Conservation (phyloP, 2,113 vertebrate species). For the Catagonus wagneri region DNA sequence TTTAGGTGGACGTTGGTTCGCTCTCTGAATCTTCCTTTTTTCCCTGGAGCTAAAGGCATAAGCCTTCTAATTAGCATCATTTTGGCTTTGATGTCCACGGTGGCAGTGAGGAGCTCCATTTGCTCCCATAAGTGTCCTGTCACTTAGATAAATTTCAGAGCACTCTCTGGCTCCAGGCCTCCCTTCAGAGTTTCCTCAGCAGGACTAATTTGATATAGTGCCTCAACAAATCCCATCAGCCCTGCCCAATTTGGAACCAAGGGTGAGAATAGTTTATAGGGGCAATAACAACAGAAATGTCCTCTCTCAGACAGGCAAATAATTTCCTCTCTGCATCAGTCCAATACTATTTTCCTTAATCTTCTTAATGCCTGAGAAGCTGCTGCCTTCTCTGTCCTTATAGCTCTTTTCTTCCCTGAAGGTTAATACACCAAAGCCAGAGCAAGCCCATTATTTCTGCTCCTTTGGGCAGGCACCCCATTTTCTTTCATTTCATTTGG, state of each 20-base stretch:
- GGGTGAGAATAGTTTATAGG: slow-evolving; percentile 77
- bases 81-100: neutral
- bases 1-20: neutral
- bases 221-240: slow-evolving; percentile 73
- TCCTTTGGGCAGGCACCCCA: neutral
- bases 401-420: slow-evolving; percentile 58
- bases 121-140: slow-evolving; percentile 30
- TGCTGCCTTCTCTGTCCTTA: slow-evolving; percentile 46
- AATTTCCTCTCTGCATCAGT: slow-evolving; percentile 72
- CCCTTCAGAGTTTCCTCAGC: slow-evolving; percentile 52
- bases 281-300: slow-evolving; percentile 76
- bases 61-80: neutral
- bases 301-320: slow-evolving; percentile 66
- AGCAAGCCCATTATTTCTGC: slow-evolving; percentile 51
- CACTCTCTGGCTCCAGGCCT: slow-evolving; percentile 50
- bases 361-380: slow-evolving; percentile 73
- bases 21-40: neutral
- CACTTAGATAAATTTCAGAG: slow-evolving; percentile 72
- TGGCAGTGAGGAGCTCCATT: neutral
- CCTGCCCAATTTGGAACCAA: neutral
- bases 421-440: slow-evolving; percentile 63
- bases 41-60: neutral
- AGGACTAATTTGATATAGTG: slow-evolving; percentile 73
- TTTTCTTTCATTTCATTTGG: slow-evolving; percentile 61
- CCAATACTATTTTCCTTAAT: slow-evolving; percentile 75